Conservation (phyloP, 2,113 vertebrate species). For the Urocitellus parryii region DNA sequence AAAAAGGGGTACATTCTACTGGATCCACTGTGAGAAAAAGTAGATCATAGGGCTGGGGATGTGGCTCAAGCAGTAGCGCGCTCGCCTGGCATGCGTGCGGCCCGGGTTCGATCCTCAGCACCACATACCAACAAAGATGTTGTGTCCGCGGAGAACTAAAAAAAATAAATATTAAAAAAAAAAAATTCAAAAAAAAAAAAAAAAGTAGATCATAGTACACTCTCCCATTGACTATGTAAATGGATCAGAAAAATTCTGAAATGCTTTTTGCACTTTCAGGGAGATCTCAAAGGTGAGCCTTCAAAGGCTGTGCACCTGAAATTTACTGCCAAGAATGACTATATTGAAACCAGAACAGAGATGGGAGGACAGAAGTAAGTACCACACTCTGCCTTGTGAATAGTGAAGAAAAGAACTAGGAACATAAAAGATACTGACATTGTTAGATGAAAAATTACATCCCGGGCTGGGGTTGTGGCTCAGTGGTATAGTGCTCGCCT, state of each 20-base stretch:
- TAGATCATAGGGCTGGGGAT: neutral
- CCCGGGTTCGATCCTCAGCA: too few species aligned
- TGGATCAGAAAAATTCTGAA: neutral
- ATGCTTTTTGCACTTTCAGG: slow-evolving; percentile 8
- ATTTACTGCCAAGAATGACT: slow-evolving; percentile 24
- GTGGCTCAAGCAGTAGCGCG: too few species aligned
- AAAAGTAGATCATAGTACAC: neutral
- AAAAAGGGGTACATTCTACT: neutral
- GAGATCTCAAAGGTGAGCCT: slow-evolving; percentile 5
- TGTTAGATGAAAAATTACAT: slow-evolving; percentile 3
- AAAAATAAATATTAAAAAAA: too few species aligned
- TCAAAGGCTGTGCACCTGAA: neutral
- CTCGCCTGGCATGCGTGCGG: too few species aligned
- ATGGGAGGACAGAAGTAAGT: neutral
- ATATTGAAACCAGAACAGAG: neutral
- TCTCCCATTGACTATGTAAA: neutral
- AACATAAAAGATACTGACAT: neutral
- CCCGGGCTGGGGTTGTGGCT: too few species aligned
- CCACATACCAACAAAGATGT: too few species aligned
- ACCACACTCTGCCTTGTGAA: neutral
- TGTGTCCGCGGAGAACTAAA: too few species aligned
- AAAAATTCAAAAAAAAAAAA: too few species aligned
- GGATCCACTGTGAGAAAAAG: neutral
- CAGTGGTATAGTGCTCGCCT: too few species aligned
- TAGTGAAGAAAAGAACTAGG: neutral